phyloP scores from a whole-genome alignment of 2,888 invertebrate species.

The Cataglyphis rosenhaueri region DNA sequence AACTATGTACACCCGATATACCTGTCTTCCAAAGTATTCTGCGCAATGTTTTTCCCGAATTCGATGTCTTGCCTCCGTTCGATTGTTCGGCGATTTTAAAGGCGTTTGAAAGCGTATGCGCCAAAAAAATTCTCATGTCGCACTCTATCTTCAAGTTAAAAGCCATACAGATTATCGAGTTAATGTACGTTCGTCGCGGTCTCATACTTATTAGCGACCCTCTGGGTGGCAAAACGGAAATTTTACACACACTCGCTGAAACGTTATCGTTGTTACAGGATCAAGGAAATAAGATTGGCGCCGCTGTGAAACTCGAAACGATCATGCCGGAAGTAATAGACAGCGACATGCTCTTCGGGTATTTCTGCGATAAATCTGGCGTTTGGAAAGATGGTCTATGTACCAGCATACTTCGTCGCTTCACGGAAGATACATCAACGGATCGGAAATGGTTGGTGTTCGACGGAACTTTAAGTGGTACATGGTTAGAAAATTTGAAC shows the following conservation, averaged over 20 bases:
- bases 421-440: conserved; percentile 84
- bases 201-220: conserved; percentile 87
- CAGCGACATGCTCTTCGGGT: conserved; percentile 87
- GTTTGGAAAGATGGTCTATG: conserved; percentile 87
- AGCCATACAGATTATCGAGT: conserved; percentile 88
- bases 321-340: conserved; percentile 88
- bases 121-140: conserved; percentile 84
- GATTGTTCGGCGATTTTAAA: conserved; percentile 86
- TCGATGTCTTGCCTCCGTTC: conserved; percentile 82
- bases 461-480: conserved; percentile 88
- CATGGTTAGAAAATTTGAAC: conserved; percentile 88
- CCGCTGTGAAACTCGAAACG: conserved; percentile 85
- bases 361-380: conserved; percentile 86
- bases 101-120: conserved; percentile 84
- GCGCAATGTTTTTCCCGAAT: conserved; percentile 87
- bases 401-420: conserved; percentile 85
- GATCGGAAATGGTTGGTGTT: conserved; percentile 88
- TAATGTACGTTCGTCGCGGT: conserved; percentile 87
- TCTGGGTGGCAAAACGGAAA: conserved; percentile 87
- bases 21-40: conserved; percentile 86
- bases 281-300: conserved; percentile 71
- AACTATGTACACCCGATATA: conserved; percentile 87
- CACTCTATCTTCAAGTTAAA: conserved; percentile 86
- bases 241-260: conserved; percentile 85
- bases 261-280: conserved; percentile 82